phyloP scores from a whole-genome alignment of 2,797 vertebrate genomes.

The Mus minutoides region DNA sequence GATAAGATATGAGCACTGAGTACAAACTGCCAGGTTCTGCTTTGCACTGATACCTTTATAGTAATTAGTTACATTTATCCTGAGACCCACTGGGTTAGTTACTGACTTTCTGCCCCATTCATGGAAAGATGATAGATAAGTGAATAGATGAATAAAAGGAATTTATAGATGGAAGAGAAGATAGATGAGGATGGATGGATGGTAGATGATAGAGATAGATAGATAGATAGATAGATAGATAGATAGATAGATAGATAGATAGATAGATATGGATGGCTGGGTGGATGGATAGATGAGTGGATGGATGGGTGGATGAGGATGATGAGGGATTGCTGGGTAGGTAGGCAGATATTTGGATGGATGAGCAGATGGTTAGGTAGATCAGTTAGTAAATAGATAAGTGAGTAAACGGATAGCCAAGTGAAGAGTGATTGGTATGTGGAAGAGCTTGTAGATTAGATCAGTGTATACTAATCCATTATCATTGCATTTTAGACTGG shows the following conservation, averaged over 20 bases:
- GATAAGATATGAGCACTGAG: neutral
- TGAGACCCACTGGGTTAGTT: neutral
- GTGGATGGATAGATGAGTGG: no score
- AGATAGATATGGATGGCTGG: no score
- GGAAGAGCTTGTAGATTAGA: neutral
- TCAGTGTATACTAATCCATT: neutral
- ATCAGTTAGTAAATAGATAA: neutral
- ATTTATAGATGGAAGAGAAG: neutral
- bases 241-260: no score
- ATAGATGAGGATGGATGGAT: neutral
- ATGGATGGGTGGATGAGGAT: no score
- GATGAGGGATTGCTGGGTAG: no score
- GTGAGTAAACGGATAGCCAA: neutral
- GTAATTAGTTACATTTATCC: neutral
- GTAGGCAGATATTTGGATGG: neutral
- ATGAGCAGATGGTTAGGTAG: neutral
- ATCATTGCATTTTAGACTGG: neutral
- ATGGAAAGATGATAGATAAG: neutral
- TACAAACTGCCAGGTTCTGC: neutral
- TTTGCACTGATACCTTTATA: neutral
- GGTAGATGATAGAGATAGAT: no score
- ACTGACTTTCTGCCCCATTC: neutral
- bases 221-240: no score
- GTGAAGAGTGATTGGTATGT: neutral
- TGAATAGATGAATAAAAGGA: neutral